These are phyloP conservation scores for Mythimna vitellina DNA, from an alignment of 2,888 invertebrate genomes.

Conservation along the genomic window DNA sequence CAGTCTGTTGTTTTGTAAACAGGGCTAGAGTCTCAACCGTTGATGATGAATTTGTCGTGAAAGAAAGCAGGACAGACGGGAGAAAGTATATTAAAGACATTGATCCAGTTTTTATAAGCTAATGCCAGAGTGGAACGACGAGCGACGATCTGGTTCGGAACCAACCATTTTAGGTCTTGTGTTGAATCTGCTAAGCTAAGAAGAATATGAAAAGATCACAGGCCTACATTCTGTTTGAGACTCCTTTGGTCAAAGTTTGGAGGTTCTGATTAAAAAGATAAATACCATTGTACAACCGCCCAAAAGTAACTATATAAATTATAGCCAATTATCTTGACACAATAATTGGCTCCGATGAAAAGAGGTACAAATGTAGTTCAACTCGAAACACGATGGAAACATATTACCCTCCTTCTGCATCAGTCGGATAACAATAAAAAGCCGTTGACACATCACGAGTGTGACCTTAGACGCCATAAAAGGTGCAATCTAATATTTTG, in stretches of 20 bases:
- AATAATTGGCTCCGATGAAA: not conserved
- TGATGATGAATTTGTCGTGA: constrained; percentile 10
- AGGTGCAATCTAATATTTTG: constrained; percentile 41
- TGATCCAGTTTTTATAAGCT: constrained; percentile 20
- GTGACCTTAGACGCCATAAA: constrained; percentile 28
- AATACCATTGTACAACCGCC: no score
- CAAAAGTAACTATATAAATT: no score
- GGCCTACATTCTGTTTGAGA: no score
- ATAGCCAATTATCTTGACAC: not conserved
- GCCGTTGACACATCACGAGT: constrained; percentile 33
- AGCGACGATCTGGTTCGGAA: not conserved
- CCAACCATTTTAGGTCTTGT: not conserved
- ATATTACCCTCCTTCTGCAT: no score
- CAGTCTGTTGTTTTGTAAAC: constrained; percentile 12
- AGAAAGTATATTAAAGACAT: constrained; percentile 21
- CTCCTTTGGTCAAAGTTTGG: no score
- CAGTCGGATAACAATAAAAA: constrained; percentile 20
- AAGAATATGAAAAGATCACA: no score
- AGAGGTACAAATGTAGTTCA: not conserved
- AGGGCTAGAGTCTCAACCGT: not conserved
- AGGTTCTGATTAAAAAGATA: no score
- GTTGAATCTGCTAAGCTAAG: not conserved
- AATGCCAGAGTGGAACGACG: not conserved
- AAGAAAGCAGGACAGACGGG: constrained; percentile 25
- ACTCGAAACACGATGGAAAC: not conserved